These are phyloP conservation scores for Mus caroli DNA, from an alignment of 2,797 vertebrate genomes.

Conservation along the genomic window DNA sequence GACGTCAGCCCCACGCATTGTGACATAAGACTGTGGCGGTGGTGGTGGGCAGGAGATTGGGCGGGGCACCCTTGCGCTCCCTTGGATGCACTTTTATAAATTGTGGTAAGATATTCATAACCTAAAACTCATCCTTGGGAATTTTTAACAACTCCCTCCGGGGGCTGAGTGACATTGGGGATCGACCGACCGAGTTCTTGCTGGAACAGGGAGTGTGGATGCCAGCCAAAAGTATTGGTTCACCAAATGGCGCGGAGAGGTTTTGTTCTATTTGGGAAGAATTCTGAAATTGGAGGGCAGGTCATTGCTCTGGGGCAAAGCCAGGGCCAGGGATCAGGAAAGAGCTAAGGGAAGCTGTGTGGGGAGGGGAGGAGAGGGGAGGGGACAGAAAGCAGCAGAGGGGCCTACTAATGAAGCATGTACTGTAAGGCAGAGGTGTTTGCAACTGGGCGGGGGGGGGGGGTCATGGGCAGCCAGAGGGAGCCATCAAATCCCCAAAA, in stretches of 20 bases:
- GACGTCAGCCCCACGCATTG: conserved; percentile 68
- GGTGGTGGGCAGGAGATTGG: background rate
- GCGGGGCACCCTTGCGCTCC: conserved; percentile 35
- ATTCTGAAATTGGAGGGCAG: background rate
- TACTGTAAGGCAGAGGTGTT: background rate
- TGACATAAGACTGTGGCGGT: conserved; percentile 50
- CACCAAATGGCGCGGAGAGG: conserved; percentile 50
- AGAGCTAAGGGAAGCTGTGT: background rate
- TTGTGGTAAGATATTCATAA: conserved; percentile 26
- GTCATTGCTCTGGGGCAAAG: conserved; percentile 18
- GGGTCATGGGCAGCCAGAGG: conserved; percentile 52
- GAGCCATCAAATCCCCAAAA: conserved; percentile 63
- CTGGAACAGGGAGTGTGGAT: conserved; percentile 4
- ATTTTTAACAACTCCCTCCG: conserved; percentile 26
- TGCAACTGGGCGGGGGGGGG: background rate
- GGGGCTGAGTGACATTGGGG: conserved; percentile 37
- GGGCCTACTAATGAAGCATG: background rate
- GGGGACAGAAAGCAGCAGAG: background rate
- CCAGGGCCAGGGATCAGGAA: background rate
- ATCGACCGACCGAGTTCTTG: conserved; percentile 22
- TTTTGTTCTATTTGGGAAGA: conserved; percentile 56
- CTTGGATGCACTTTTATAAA: conserved; percentile 58
- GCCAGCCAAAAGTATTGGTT: conserved; percentile 62
- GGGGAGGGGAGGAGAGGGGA: too few relatives aligned
- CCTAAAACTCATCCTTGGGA: conserved; percentile 45